Percentiles rank a stretch among this genome's conserved stretches.
These are phyloP conservation scores for Etheostoma perlongum DNA, from an alignment of 2,797 vertebrate species.

Conservation along the genomic window DNA sequence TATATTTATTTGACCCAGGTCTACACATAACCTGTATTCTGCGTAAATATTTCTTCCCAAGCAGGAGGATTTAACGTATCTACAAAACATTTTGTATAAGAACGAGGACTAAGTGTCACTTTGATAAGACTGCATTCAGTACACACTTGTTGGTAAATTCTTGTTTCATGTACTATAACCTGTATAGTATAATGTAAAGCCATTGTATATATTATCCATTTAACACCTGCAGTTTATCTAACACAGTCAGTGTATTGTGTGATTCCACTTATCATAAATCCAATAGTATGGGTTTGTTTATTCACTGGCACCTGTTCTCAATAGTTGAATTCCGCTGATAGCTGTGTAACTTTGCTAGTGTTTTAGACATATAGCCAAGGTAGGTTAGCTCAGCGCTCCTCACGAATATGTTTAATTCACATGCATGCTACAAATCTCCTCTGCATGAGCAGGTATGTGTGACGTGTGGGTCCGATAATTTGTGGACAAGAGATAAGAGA, in stretches of 20 bases:
- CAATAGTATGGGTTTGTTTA: background rate
- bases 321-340: background rate
- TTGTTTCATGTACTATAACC: background rate
- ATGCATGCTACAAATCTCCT: background rate
- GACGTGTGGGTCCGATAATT: no score
- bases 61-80: background rate
- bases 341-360: background rate
- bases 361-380: background rate
- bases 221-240: background rate
- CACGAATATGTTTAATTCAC: no score
- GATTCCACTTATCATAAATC: background rate
- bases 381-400: background rate
- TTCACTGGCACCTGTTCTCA: background rate
- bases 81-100: background rate
- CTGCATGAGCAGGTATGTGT: background rate
- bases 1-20: background rate
- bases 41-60: background rate
- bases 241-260: background rate
- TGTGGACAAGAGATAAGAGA: background rate
- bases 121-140: background rate
- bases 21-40: no score
- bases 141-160: background rate
- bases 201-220: background rate
- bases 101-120: background rate
- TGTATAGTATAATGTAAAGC: background rate